Base-by-base conservation (phyloP, 2,113 vertebrate species). In the Melanerpes formicivorus region DNA sequence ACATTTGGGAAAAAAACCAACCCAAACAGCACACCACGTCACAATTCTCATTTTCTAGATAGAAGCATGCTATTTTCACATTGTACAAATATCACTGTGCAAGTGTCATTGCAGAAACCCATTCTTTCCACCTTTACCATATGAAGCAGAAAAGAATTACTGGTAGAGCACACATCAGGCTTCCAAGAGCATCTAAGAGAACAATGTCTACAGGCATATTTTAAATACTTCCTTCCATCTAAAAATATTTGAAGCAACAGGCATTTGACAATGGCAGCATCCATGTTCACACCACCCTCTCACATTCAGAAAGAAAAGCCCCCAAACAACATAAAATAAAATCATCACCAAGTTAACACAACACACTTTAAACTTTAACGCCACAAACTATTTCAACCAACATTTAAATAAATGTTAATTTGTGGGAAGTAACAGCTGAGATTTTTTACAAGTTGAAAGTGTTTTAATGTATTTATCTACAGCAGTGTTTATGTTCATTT, bases 201-300 rank as follows among this genome's bases (percentile, higher is more conserved):
- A 70, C 6, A 32, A 26, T 2, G 1, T 22, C 13, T 40, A 32
- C 54, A 58, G 7, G 8, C 8, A 5, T 34, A 46, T 67, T 74
- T 80, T 40, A 50, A 63, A 74, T 3, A 21, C 2, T 59, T 48
- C 6, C 12, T 77, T 44, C 21, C 4, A 73, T 62, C 29, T 32
- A 34, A 37, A 26, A 66, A 5, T 26, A 52, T 30, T 55, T 25
- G 46, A 80, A 40, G 11, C 18, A 76, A 37, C 2, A 1, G 2
- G 8, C 3, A 63, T 48, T 66, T 78, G 46, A 66, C 7, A 80
- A 59, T 21, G 8, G 10, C 65, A 8, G 14, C 17, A 91, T 11
- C n/a, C 18, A 29, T 1, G 0, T 11, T 40, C 40, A 55, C 19
- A 59, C 10, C 1, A 52, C 9, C 34, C 1, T 11, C 8, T 42